These are phyloP conservation scores for Proterorhinus semilunaris DNA, from an alignment of 2,113 vertebrate species.

Conservation along the genomic window DNA sequence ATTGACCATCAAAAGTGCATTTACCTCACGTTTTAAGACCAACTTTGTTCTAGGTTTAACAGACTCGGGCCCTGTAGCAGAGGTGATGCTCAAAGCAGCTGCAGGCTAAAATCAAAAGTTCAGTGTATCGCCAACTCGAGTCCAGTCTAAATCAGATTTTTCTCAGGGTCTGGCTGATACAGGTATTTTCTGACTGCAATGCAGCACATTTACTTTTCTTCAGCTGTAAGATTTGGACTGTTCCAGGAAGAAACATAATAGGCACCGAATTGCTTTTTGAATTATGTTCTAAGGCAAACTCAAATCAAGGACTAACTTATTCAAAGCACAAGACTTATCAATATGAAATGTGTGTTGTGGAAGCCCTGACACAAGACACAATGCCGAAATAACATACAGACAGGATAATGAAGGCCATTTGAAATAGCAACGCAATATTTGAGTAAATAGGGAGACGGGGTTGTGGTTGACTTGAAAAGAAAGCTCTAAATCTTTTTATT, in stretches of 20 bases:
- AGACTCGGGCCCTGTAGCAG: background rate
- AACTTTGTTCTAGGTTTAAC: background rate
- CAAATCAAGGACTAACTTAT: too few relatives aligned
- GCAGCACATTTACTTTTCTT: background rate
- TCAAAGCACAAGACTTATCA: too few relatives aligned
- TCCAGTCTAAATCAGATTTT: slow-evolving; percentile 1
- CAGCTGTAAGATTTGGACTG: too few relatives aligned
- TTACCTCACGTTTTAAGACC: background rate
- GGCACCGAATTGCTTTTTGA: too few relatives aligned
- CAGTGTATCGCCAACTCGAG: background rate
- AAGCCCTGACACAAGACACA: background rate
- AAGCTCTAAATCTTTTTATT: background rate
- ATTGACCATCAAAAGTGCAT: background rate
- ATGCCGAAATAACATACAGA: background rate
- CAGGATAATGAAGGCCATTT: background rate
- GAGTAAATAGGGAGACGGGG: background rate
- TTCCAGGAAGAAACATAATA: too few relatives aligned
- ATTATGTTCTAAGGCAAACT: too few relatives aligned
- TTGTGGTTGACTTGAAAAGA: background rate
- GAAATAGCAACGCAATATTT: background rate
- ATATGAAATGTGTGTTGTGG: background rate
- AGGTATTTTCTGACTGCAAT: slow-evolving; percentile 4
- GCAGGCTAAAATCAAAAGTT: slow-evolving; percentile 6
- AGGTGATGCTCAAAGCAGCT: background rate
- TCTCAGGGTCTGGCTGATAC: slow-evolving; percentile 1